Evolutionary conservation across 2,888 invertebrate genomes (phyloP), one percentile per base, ranked within the genome.

Genomic region (Latheticus oryzae): DNA sequence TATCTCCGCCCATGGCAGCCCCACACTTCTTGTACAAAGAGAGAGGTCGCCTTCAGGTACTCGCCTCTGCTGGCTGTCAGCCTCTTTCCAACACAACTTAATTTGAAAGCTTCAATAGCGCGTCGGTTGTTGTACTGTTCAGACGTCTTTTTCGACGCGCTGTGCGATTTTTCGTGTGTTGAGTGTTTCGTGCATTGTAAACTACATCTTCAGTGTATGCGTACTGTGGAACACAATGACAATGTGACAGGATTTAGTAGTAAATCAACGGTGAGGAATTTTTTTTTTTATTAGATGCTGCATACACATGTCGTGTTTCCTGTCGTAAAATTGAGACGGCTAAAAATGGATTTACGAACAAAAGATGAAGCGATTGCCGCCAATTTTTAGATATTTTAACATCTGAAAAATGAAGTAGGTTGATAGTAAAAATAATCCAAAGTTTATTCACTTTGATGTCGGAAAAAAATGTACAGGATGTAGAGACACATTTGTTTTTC

Each of bases 11-110:
- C 45, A 17, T 45, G 45, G 9, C 28, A 28, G 9, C 43, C 12
- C 17, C 21, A 11, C 47, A 47, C 23, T 50, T 50, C 38, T 50
- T 50, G 21, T 19, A 37, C 26, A 57, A 58, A 58, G 57, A 64
- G 63, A 66, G 64, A 66, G 64, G 62, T 54, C 55, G 61, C 56
- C 40, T 47, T 56, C 64, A 63, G 67, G 66, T 63, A 66, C 64
- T 67, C 61, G 56, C 64, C 66, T 47, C 48, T 15, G 38, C 42
- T 55, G 68, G 66, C 74, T 74, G 74, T 73, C 74, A 74, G 72
- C 69, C 71, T 72, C 72, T 66, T 67, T 69, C 70, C 69, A 70
- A 73, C 77, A 77, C 77, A 77, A 77, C 77, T 77, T 76, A 77
- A 77, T 77, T 73, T 68, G 61, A 50, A 52, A 56, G 65, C 54